Evolutionary conservation across 2,113 vertebrate genomes (phyloP), one percentile per base, ranked within the genome.

Genomic region (Atractosteus spatula): DNA sequence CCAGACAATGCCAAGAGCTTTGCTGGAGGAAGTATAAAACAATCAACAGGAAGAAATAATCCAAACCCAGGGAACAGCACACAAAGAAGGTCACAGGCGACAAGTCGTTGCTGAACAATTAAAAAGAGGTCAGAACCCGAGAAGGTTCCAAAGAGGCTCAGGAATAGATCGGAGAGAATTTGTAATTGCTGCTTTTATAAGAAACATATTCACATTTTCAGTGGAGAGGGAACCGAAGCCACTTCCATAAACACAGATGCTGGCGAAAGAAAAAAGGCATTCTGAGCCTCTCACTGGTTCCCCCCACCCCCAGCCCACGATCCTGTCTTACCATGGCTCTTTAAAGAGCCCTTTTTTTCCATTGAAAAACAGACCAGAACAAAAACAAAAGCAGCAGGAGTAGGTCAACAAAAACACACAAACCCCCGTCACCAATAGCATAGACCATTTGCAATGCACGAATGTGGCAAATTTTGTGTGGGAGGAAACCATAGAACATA

Each of bases 191-290:
- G 57, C 44, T 47, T 71, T 71, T 17, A 71, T 62, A 71, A 61
- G 70, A 71, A 71, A 66, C 63, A 68, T 68, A 51, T 68, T 44
- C 14, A 66, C 47, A 47, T 67, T 68, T 54, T 68, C 4, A 41
- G 66, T 12, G 51, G 68, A 73, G 67, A 56, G 44, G 41, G 56
- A 76, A 69, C 47, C 68, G 47, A 73, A 76, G 47, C 62, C 61
- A 79, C 57, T 71, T 79, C 63, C 65, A 71, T 71, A 79, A 79
- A 74, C 72, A 74, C 68, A 68, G 44, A 68, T 70, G 13, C 69
- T 79, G 78, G 71, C 69, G 57, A 45, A 45, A 45, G 76, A 55
- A 77, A 59, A 77, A 74, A 74, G 71, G 55, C 71, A 71, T 73
- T 66, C 68, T 73, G 71, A 59, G 74, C 66, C 71, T 74, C 69